Base-by-base conservation (phyloP, 2,113 vertebrate genomes). In the Atrichornis clamosus region DNA sequence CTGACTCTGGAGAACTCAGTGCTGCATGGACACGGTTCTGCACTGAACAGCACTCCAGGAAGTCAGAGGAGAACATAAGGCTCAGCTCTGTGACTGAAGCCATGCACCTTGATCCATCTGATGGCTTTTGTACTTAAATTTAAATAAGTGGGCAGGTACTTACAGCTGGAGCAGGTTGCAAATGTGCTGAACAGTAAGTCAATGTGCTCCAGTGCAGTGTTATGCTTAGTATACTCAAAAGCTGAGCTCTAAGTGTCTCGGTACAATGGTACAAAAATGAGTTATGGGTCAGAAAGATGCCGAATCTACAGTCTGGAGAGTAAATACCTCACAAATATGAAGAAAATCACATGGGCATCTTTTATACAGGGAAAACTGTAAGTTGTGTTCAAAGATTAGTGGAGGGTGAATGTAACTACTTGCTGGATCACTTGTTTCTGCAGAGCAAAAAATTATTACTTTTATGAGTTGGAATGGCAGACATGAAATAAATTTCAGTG, bases 11-110 rank as follows among this genome's bases (percentile, higher is more conserved):
- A 74, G 68, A 69, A 4, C n/a, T 60, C 12, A 4, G 13, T 47
- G 65, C 46, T 3, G 0, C 35, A 10, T 4, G 63, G 44, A 76
- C 0, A 1, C 2, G 2, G 20, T 14, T 89, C 41, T 35, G 50
- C 7, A 2, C 56, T 0, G 4, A 84, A 30, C 28, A 79, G 62
- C 27, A 58, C 24, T 15, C 19, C 49, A 52, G n/a, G 21, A 52
- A 1, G 3, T 11, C 41, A 47, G 32, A 79, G 33, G 35, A 73
- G 86, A 94, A 58, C 28, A 9, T 11, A 72, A 69, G 27, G 30
- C 53, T 83, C 33, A 68, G n/a, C 19, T 90, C 58, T 79, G 33
- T 0, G 0, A 33, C 37, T 56, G 60, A 73, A 42, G 6, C 35
- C 12, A 42, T 44, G 49, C 85, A 13, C 49, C 26, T n/a, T 85